A percentile compares a stretch with the other conserved stretches of the same genome.
Conservation (phyloP, 2,797 vertebrate genomes). For the Enteromius unitaeniatus region DNA sequence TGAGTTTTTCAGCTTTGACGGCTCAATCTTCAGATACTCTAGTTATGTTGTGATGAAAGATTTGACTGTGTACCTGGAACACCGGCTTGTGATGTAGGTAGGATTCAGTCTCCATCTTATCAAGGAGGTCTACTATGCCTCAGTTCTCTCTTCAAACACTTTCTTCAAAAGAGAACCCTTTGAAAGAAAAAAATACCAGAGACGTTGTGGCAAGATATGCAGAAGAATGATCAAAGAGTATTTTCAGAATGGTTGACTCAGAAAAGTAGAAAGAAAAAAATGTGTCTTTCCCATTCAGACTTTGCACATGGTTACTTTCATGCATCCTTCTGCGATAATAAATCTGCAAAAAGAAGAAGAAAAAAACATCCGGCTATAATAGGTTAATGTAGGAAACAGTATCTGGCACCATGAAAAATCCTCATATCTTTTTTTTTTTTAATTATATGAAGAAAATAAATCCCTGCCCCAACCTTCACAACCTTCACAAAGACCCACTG, state of each 20-base stretch:
- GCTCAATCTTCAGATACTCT: constrained; percentile 45
- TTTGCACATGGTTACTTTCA: constrained; percentile 26
- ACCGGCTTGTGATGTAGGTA: constrained; percentile 50
- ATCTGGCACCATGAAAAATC: constrained; percentile 49
- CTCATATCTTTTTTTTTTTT: constrained; percentile 48
- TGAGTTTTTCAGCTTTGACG: constrained; percentile 41
- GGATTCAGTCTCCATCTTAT: constrained; percentile 49
- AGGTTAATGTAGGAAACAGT: constrained; percentile 40
- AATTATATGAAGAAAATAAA: constrained; percentile 55
- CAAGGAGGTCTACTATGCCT: constrained; percentile 49
- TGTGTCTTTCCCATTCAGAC: not conserved
- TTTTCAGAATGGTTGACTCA: constrained; percentile 27
- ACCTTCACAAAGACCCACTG: constrained; percentile 60
- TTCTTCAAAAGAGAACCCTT: constrained; percentile 52
- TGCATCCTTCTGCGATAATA: constrained; percentile 11
- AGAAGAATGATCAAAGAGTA: constrained; percentile 57
- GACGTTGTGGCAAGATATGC: constrained; percentile 41
- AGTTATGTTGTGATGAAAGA: constrained; percentile 39
- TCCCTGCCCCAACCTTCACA: constrained; percentile 31
- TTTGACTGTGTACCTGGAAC: constrained; percentile 13
- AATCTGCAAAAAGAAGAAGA: not conserved
- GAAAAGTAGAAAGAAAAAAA: constrained; percentile 6
- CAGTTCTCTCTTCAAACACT: constrained; percentile 58
- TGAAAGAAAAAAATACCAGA: constrained; percentile 46
- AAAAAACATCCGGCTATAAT: constrained; percentile 21